Percentiles rank a stretch among this genome's conserved stretches.
Evolutionary conservation across 2,797 vertebrate genomes (phyloP).

Genomic region (Silurus lanzhouensis): DNA sequence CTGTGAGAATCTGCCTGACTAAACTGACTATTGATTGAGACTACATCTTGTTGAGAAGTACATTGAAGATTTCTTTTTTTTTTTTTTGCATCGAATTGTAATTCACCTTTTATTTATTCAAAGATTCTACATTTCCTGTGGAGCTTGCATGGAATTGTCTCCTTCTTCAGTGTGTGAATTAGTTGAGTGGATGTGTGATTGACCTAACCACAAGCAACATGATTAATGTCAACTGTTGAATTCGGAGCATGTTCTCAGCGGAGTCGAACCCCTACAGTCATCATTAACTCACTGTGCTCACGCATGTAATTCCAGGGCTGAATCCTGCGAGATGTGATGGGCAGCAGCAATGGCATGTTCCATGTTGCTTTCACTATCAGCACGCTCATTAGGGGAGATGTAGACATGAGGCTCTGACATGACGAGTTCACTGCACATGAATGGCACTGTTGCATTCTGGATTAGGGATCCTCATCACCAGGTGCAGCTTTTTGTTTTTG

Average conservation of each 20-base stretch:
- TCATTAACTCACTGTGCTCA: constrained; percentile 44
- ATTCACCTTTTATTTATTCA: background rate
- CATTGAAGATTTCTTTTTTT: background rate
- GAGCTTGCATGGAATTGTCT: background rate
- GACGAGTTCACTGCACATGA: constrained; percentile 46
- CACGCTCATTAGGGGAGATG: constrained; percentile 52
- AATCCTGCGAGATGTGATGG: constrained; percentile 29
- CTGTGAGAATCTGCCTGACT: constrained; percentile 31
- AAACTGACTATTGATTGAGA: constrained; percentile 29
- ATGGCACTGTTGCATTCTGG: constrained; percentile 44
- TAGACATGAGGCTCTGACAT: constrained; percentile 43
- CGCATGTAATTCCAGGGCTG: constrained; percentile 43
- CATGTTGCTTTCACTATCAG: constrained; percentile 40
- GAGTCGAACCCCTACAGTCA: constrained; percentile 34
- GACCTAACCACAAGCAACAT: constrained; percentile 7
- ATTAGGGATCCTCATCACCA: constrained; percentile 53
- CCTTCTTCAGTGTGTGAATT: background rate
- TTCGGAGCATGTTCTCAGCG: constrained; percentile 34
- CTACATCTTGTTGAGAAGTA: constrained; percentile 20
- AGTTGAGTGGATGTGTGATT: constrained; percentile 20
- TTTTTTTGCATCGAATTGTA: background rate
- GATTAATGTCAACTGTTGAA: constrained; percentile 45
- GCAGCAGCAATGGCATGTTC: constrained; percentile 23
- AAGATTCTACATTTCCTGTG: constrained; percentile 2
- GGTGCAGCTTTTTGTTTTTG: constrained; percentile 55